Base-by-base conservation (phyloP, 2,113 vertebrate genomes). In the Coturnix japonica region DNA sequence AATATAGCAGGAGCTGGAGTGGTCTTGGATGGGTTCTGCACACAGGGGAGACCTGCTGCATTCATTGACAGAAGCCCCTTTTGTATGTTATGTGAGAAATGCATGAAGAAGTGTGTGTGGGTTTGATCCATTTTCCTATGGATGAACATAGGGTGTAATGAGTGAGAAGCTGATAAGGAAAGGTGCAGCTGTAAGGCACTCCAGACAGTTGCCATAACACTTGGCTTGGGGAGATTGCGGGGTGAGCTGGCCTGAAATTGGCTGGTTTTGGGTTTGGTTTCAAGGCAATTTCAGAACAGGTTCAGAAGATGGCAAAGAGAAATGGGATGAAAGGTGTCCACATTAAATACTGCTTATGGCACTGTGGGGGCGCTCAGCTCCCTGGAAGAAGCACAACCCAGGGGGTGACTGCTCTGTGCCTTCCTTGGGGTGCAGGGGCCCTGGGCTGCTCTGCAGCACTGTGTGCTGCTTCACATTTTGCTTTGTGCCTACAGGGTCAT, bases 61-160 rank as follows among this genome's bases (percentile, higher is more conserved):
- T 3, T 66, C 23, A 3, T 20, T 5, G 19, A 37, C 41, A 69
- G 67, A 67, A 78, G 23, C 28, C 54, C 8, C 23, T 18, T 47
- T 31, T 46, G 46, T 53, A 13, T 20, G 30, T 14, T 47, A 23
- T 31, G 41, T 0, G 20, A 49, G 53, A 61, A 39, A 19, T 19
- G 46, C 13, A 3, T 0, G 1, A 31, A 7, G 5, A 63, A 7
- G 14, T 11, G 3, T 31, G 13, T 14, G 4, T 31, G 56, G 9
- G 28, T 8, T 13, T 26, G 23, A 26, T 3, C 10, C 28, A 1
- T 39, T 63, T 77, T 46, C 25, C 30, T 33, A 0, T 43, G 63
- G 54, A 6, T 26, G 44, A 21, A 33, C 70, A 74, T 39, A 9
- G 43, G 46, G 28, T n/a, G 26, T 44, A 49, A 9, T 4, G 14